Evolutionary conservation across 2,888 invertebrate genomes (phyloP), one percentile per base, ranked within the genome.

Genomic region (Sphecodes monilicornis): DNA sequence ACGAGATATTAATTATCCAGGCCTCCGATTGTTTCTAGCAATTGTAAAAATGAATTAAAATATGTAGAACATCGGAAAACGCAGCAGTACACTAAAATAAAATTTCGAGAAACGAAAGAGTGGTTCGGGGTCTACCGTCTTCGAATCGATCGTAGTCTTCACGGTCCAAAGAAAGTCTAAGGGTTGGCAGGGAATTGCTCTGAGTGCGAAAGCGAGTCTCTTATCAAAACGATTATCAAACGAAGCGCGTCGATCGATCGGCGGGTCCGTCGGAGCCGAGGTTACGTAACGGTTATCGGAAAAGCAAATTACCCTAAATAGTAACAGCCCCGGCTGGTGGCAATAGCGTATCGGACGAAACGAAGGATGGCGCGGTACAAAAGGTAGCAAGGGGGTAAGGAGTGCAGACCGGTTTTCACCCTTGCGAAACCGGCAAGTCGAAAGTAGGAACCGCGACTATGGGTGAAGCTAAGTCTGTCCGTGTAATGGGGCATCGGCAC

Each of bases 401-500:
- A 77, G 85, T 76, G 78, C 69, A 78, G 85, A 85, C 78, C 80
- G 88, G 81, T 83, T 76, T 87, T 79, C 88, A 88, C 88, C 87
- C 88, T 86, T 82, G 86, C 86, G 81, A 91, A 88, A 18, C 89
- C 84, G 70, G 85, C 92, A 91, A 91, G 93, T 93, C 90, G 91
- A 92, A 93, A 93, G 92, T 93, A 93, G 92, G 92, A 93, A 92
- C 92, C 91, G 90, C 92, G 92, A 92, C 92, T 91, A 91, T 87
- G 91, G 91, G 90, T 84, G 90, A 91, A 93, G 91, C 91, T 88
- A 93, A 93, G 93, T 93, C 93, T 93, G 93, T 92, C 92, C 92
- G 92, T 92, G 92, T 93, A 93, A 94, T 94, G 93, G 94, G 91
- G 90, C 92, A 92, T 91, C 91, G 91, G 92, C 94, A 94, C 94